Conservation (phyloP, 2,888 invertebrate genomes). For the Synergus umbraculus region DNA sequence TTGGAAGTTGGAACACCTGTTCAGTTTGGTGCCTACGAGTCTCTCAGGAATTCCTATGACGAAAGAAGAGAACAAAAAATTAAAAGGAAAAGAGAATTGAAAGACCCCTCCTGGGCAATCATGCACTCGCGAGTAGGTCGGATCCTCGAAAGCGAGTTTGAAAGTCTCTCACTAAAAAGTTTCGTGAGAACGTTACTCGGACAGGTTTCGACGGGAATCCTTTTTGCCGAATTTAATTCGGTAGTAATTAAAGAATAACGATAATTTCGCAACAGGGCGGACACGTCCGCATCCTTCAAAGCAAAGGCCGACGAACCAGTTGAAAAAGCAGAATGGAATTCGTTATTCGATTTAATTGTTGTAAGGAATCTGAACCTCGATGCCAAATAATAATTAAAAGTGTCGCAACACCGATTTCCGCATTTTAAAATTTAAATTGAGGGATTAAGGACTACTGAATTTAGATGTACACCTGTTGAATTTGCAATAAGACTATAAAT, state of each 20-base stretch:
- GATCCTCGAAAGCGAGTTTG: conserved; percentile 17
- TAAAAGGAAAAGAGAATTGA: conserved; percentile 20
- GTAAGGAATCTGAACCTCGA: background rate
- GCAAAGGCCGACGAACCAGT: background rate
- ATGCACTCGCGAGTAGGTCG: conserved; percentile 11
- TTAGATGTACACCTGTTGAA: background rate
- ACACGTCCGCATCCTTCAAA: background rate
- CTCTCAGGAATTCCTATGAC: conserved; percentile 28
- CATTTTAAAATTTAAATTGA: background rate
- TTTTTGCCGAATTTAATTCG: conserved; percentile 47
- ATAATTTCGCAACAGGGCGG: conserved; percentile 38
- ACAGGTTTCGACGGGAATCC: conserved; percentile 45
- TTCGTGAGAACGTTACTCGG: conserved; percentile 49
- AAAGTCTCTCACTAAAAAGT: conserved; percentile 37
- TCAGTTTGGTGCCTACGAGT: conserved; percentile 21
- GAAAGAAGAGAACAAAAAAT: conserved; percentile 35
- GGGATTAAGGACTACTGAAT: too few species aligned
- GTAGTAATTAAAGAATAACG: conserved; percentile 50
- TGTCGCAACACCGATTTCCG: background rate
- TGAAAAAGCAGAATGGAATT: conserved; percentile 30
- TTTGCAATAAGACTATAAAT: background rate
- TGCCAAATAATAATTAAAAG: background rate
- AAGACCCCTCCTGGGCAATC: conserved; percentile 31
- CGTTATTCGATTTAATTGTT: conserved; percentile 17
- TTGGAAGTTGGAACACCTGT: conserved; percentile 21